Evolutionary conservation across 2,113 vertebrate genomes (phyloP), one percentile per base, ranked within the genome.

Genomic region (Oreochromis niloticus): DNA sequence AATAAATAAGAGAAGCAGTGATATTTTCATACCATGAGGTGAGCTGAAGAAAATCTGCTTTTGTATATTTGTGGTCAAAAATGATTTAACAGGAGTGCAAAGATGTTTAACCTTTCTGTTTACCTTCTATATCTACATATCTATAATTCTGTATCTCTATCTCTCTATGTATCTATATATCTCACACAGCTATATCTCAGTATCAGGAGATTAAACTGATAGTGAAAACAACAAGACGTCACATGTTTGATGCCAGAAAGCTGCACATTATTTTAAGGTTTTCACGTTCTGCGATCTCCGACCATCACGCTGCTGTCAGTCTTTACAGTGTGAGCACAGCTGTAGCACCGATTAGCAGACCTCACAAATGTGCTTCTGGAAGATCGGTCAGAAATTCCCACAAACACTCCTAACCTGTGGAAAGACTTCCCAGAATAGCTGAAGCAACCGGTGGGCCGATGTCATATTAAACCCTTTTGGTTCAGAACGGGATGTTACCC

Each of bases 221-320:
- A 63, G 59, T 36, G 59, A 63, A 63, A 61, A 63, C 4, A 3
- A 63, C 32, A 36, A 36, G 17, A 36, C 0, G 32, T 63, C 30
- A 34, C 16, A 34, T 34, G 59, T 63, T 63, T 63, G 59, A 36
- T 63, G 2, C 17, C 32, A 63, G 17, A 36, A 63, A 1, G 4
- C 59, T 63, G 2, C 59, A 12, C 32, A 12, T 66, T 39, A 66
- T 39, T 66, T 39, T 66, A 66, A 66, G 17, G 32, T 36, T 66
- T n/a, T 7, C 2, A 66, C 17, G 36, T 66, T n/a, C 0, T n/a
- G 32, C 1, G 5, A n/a, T 2, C 30, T 63, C 14, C 0, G 32
- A 34, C 16, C n/a, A 2, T 39, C 39, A 24, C 1, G 12, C 12
- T 24, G 39, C 66, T 24, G n/a, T 6, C 7, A 24, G n/a, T 43